A percentile compares a stretch with the other conserved stretches of the same genome.
Evolutionary conservation across 2,113 vertebrate species (phyloP).

Genomic region (Lycocorax pyrrhopterus): DNA sequence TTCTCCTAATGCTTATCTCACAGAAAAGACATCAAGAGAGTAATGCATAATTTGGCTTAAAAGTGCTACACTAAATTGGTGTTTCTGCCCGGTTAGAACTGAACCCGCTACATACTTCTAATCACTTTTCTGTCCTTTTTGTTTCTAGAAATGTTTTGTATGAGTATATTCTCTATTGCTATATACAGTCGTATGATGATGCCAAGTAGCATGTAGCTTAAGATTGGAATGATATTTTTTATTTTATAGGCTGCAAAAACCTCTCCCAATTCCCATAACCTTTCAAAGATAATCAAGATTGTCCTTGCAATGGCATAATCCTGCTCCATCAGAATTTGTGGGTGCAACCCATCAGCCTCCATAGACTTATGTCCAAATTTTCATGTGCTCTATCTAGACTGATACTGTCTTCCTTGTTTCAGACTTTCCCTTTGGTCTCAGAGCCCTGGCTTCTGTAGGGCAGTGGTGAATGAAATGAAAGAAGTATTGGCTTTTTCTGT

Average conservation of each 20-base stretch:
- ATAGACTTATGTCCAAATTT: accelerated
- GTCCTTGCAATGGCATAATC: not conserved
- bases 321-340: not conserved
- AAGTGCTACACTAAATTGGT: too few species aligned
- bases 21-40: too few species aligned
- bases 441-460: not conserved
- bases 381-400: not conserved
- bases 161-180: not conserved
- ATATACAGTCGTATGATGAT: not conserved
- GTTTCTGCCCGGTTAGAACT: too few species aligned
- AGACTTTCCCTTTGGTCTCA: not conserved
- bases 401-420: not conserved
- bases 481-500: accelerated
- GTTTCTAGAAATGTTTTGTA: not conserved
- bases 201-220: not conserved
- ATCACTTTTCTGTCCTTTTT: not conserved
- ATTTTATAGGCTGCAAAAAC: not conserved
- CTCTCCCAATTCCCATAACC: accelerated
- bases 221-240: not conserved
- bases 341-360: not conserved
- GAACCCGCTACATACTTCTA: too few species aligned
- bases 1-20: too few species aligned
- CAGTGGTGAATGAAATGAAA: not conserved
- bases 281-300: not conserved
- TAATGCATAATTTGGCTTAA: too few species aligned